Evolutionary conservation across 2,797 vertebrate genomes (phyloP).

Genomic region (Acipenser ruthenus): DNA sequence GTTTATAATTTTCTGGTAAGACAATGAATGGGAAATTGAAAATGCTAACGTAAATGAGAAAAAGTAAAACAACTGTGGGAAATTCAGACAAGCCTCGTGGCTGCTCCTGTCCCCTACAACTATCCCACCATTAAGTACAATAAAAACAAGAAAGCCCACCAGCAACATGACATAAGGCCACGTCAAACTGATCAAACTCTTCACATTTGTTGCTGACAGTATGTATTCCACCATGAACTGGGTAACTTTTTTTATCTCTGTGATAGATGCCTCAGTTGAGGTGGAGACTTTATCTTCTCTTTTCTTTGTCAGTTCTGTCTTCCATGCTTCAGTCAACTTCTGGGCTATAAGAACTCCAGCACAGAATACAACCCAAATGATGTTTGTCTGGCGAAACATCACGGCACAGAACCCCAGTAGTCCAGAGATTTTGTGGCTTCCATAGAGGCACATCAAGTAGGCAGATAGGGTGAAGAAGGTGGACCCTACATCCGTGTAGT

Average conservation of each 20-base stretch:
- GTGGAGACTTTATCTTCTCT: slow-evolving; percentile 65
- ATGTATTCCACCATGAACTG: slow-evolving; percentile 64
- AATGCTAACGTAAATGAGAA: slow-evolving; percentile 77
- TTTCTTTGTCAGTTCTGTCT: slow-evolving; percentile 69
- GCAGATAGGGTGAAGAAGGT: slow-evolving; percentile 90
- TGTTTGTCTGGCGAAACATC: slow-evolving; percentile 91
- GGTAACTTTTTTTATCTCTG: slow-evolving; percentile 51
- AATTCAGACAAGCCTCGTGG: slow-evolving; percentile 83
- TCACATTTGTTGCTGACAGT: slow-evolving; percentile 47
- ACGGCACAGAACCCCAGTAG: slow-evolving; percentile 80
- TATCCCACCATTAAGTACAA: slow-evolving; percentile 76
- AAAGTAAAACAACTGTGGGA: slow-evolving; percentile 92
- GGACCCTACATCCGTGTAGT: slow-evolving; percentile 91
- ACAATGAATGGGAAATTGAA: slow-evolving; percentile 70
- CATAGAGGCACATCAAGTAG: slow-evolving; percentile 90
- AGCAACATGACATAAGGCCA: slow-evolving; percentile 77
- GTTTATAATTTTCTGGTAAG: slow-evolving; percentile 53
- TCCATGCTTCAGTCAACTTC: slow-evolving; percentile 80
- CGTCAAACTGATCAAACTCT: slow-evolving; percentile 48
- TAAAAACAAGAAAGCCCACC: slow-evolving; percentile 61
- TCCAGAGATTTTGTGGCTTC: slow-evolving; percentile 82
- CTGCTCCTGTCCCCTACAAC: slow-evolving; percentile 83
- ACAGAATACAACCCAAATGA: slow-evolving; percentile 91
- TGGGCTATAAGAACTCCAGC: slow-evolving; percentile 71
- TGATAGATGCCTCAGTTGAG: slow-evolving; percentile 49